Conservation (phyloP, 2,113 vertebrate species). For the Mormyrus lacerda region DNA sequence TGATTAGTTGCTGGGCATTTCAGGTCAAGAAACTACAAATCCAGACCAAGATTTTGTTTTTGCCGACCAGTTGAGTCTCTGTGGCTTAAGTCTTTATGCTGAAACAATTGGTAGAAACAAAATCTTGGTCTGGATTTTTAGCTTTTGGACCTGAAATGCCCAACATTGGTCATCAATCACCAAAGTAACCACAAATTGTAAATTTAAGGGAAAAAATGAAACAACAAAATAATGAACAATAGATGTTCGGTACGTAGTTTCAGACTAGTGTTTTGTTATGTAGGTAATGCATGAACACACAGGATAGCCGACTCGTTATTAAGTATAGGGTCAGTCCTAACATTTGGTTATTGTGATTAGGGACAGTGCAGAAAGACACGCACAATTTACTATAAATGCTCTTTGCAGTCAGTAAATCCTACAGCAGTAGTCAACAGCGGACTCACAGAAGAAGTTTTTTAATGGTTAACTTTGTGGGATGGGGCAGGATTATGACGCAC, state of each 20-base stretch:
- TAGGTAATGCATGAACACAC: background rate
- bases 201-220: background rate
- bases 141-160: no score
- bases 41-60: background rate
- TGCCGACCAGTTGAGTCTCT: background rate
- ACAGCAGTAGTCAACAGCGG: background rate
- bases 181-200: background rate
- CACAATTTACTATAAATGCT: background rate
- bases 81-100: background rate
- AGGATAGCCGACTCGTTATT: background rate
- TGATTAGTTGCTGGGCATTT: background rate
- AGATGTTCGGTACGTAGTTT: background rate
- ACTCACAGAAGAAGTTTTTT: constrained; percentile 1
- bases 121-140: no score
- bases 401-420: background rate
- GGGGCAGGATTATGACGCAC: background rate
- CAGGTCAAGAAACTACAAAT: background rate
- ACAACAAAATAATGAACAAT: background rate
- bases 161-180: background rate
- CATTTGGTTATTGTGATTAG: background rate
- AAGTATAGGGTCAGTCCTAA: background rate
- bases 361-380: background rate
- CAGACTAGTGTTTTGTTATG: background rate
- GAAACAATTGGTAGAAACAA: background rate
- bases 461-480: constrained; percentile 11